Conservation (phyloP, 1,140 invertebrate species). For the Tenebrio molitor region DNA sequence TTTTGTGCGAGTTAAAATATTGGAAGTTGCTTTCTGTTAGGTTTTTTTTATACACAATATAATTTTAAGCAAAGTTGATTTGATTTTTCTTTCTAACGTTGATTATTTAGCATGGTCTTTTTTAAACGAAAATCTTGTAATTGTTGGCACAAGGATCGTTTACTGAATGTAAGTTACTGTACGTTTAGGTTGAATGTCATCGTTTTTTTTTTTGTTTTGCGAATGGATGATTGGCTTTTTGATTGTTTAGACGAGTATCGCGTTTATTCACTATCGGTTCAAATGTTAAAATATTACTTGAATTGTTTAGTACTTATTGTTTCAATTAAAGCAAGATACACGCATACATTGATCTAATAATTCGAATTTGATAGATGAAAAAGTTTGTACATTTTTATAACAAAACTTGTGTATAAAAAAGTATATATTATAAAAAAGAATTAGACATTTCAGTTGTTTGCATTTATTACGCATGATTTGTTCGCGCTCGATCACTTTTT, state of each 20-base stretch:
- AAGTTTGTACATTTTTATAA: conserved; percentile 46
- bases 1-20: conserved; percentile 48
- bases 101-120: conserved; percentile 4
- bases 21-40: conserved; percentile 33
- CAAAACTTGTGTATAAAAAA: conserved; percentile 47
- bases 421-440: conserved; percentile 26
- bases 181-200: conserved; percentile 37
- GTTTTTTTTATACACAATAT: conserved; percentile 38
- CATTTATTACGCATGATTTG: conserved; percentile 20
- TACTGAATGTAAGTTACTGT: conserved; percentile 11
- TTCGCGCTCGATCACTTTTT: conserved; percentile 8
- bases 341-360: conserved; percentile 38
- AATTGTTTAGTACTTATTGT: conserved; percentile 26
- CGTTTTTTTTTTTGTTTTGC: conserved; percentile 26
- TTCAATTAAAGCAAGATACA: conserved; percentile 21
- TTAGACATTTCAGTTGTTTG: conserved; percentile 36
- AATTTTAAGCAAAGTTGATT: conserved; percentile 31
- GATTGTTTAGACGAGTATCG: conserved; percentile 9
- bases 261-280: conserved; percentile 6
- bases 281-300: conserved; percentile 13
- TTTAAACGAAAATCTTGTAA: background rate
- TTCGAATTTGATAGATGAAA: conserved; percentile 39
- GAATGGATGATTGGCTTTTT: conserved; percentile 43
- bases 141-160: conserved; percentile 24
- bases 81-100: conserved; percentile 13